These are phyloP conservation scores for Carollia perspicillata DNA, from an alignment of 2,113 vertebrate species.

Conservation along the genomic window DNA sequence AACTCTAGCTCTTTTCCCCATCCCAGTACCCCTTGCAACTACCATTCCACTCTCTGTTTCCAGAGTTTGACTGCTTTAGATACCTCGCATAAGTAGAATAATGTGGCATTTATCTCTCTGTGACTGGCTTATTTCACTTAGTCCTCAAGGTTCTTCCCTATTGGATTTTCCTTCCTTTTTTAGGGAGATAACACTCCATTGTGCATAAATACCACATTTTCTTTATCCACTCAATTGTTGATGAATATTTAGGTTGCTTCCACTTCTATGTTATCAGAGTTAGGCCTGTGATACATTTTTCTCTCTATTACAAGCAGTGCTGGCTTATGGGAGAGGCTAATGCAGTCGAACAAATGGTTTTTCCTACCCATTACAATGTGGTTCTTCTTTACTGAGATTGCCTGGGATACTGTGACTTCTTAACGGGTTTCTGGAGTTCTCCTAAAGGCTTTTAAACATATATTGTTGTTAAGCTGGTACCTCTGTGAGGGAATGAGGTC, in stretches of 20 bases:
- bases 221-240: background rate
- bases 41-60: background rate
- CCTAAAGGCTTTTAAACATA: background rate
- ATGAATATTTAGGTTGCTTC: background rate
- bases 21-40: background rate
- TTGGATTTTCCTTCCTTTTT: background rate
- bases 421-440: background rate
- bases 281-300: background rate
- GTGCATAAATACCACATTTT: background rate
- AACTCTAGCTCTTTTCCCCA: background rate
- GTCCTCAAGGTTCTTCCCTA: background rate
- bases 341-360: background rate
- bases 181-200: background rate
- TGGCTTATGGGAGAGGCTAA: background rate
- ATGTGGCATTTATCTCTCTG: background rate
- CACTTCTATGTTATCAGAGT: background rate
- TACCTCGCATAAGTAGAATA: background rate
- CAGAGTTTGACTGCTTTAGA: background rate
- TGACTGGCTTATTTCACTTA: background rate
- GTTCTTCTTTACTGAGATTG: background rate
- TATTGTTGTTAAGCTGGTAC: background rate
- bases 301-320: background rate
- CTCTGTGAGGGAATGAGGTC: background rate
- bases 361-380: background rate
- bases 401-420: background rate